A percentile compares a stretch with the other conserved stretches of the same genome.
These are phyloP conservation scores for Stomatorhinus ivindoensis DNA, from an alignment of 2,113 vertebrate genomes.

Conservation along the genomic window DNA sequence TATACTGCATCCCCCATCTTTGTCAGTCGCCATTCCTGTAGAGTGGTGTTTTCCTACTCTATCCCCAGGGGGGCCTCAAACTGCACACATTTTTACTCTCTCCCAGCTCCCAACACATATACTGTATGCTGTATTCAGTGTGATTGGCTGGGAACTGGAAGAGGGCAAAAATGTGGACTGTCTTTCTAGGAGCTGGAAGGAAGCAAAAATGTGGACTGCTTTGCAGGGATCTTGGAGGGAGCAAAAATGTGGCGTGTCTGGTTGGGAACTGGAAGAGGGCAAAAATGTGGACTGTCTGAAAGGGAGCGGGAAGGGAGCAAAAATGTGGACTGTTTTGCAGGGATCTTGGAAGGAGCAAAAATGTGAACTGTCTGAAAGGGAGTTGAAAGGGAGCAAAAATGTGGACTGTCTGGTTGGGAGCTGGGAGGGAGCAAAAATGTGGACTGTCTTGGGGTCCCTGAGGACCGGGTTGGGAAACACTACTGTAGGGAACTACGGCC, in stretches of 20 bases:
- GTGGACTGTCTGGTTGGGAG: no score
- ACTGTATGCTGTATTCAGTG: no score
- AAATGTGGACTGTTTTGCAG: background rate
- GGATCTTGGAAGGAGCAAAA: no score
- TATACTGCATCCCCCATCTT: background rate
- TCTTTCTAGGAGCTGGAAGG: no score
- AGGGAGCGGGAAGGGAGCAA: background rate
- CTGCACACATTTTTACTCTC: background rate
- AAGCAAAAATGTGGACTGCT: no score
- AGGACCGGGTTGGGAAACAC: background rate
- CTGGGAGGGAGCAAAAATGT: background rate
- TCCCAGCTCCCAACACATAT: background rate
- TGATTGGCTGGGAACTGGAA: no score
- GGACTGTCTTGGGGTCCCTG: background rate
- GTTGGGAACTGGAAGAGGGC: no score
- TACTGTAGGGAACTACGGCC: background rate
- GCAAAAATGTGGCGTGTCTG: background rate
- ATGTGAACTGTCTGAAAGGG: no score
- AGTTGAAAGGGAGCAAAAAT: no score
- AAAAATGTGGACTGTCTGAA: no score
- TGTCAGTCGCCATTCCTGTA: background rate
- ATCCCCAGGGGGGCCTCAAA: background rate
- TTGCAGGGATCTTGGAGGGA: background rate
- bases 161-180: no score
- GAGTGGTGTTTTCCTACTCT: background rate